phyloP scores from a whole-genome alignment of 2,888 invertebrate species.

The Cyrtodaria siliqua region DNA sequence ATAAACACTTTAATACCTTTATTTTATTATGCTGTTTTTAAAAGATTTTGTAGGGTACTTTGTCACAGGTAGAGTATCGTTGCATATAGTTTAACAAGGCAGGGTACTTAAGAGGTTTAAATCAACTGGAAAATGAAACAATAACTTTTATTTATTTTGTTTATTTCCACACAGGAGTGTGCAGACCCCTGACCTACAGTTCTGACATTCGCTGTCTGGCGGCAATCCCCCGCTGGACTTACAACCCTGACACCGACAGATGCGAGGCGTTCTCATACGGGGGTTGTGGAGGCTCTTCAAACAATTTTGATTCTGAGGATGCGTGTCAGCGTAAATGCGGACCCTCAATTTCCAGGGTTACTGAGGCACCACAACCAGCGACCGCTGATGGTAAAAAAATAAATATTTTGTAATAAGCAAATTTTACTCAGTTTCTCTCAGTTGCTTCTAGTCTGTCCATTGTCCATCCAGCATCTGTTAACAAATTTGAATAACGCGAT shows the following conservation, averaged over 20 bases:
- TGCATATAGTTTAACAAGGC: too few relatives aligned
- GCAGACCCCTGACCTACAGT: slow-evolving; percentile 47
- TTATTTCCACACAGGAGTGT: slow-evolving; percentile 38
- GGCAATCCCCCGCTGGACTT: slow-evolving; percentile 75
- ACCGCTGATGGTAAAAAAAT: slow-evolving; percentile 47
- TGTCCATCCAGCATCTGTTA: too few relatives aligned
- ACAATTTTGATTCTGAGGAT: slow-evolving; percentile 86
- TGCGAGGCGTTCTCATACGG: slow-evolving; percentile 92
- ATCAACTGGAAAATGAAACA: too few relatives aligned
- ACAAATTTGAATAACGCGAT: too few relatives aligned
- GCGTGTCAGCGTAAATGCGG: slow-evolving; percentile 57
- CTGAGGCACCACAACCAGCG: slow-evolving; percentile 33
- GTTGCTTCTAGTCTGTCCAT: too few relatives aligned
- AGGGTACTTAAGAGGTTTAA: too few relatives aligned
- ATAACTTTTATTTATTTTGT: not conserved
- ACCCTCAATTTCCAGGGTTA: slow-evolving; percentile 15
- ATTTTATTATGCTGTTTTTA: too few relatives aligned
- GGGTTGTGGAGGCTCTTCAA: slow-evolving; percentile 89
- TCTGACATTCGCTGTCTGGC: slow-evolving; percentile 62
- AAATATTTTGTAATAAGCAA: too few relatives aligned
- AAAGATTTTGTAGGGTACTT: too few relatives aligned
- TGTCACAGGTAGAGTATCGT: too few relatives aligned
- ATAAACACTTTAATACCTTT: too few relatives aligned
- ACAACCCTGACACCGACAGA: slow-evolving; percentile 88
- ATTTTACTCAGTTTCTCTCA: too few relatives aligned